These are phyloP conservation scores for Tricholauxania praeusta DNA, from an alignment of 2,888 invertebrate species.

Conservation along the genomic window DNA sequence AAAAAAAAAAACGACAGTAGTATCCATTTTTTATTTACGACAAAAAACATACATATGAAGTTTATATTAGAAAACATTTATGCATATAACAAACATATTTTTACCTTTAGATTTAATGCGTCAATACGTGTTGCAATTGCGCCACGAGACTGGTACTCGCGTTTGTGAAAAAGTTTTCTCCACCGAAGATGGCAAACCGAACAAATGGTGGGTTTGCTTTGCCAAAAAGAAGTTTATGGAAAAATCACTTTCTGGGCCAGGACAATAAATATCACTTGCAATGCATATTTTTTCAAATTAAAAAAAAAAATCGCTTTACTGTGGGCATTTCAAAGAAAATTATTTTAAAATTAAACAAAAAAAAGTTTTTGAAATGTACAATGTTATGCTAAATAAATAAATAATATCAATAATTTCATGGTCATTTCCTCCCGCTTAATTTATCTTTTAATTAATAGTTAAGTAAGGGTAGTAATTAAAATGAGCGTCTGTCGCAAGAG, in stretches of 20 bases:
- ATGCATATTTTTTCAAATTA: not conserved
- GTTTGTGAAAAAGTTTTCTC: conserved; percentile 93
- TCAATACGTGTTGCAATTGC: conserved; percentile 91
- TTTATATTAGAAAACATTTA: no score
- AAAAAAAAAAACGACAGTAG: no score
- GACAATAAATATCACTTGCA: conserved; percentile 55
- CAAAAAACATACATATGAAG: no score
- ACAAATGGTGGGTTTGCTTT: conserved; percentile 99
- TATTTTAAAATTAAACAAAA: conserved; percentile 25
- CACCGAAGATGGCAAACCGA: conserved; percentile 92
- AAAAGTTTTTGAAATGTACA: not conserved
- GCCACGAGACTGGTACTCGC: conserved; percentile 94
- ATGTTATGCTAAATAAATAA: no score
- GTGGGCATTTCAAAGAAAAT: not conserved
- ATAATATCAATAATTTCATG: no score
- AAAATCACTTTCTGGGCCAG: conserved; percentile 80
- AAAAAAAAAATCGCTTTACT: not conserved
- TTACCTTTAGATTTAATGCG: conserved; percentile 84
- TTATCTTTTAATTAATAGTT: no score
- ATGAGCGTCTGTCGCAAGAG: no score
- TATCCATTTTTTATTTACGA: no score
- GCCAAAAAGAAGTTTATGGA: conserved; percentile 99
- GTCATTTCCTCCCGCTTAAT: no score
- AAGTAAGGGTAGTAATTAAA: no score
- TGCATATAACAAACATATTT: not conserved